Evolutionary conservation across 1,140 invertebrate species (phyloP).

Genomic region (Heliconius hewitsoni): DNA sequence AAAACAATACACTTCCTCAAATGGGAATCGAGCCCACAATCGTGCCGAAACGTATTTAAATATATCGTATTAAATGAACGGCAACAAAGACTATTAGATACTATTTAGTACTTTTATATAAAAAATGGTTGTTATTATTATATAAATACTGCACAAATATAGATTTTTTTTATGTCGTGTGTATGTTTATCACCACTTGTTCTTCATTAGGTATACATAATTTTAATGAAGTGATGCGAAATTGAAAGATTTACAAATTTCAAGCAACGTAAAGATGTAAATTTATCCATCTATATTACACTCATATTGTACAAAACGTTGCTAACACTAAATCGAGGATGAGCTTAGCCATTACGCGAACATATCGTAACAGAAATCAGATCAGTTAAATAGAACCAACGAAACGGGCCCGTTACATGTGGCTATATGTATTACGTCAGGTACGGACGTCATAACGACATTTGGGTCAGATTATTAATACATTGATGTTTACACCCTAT

Average conservation of each 20-base stretch:
- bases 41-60: too few relatives aligned
- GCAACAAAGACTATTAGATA: too few relatives aligned
- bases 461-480: slow-evolving; percentile 71
- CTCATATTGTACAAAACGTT: background rate
- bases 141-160: background rate
- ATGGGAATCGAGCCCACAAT: too few relatives aligned
- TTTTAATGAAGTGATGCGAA: background rate
- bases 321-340: slow-evolving; percentile 9
- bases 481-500: slow-evolving; percentile 67
- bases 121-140: too few relatives aligned
- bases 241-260: background rate
- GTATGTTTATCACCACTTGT: background rate
- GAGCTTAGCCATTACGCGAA: slow-evolving; percentile 22
- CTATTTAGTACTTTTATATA: too few relatives aligned
- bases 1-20: too few relatives aligned
- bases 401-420: slow-evolving; percentile 50
- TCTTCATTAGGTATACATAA: background rate
- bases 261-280: background rate
- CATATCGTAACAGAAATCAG: slow-evolving; percentile 45
- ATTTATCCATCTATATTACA: background rate
- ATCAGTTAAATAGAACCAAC: slow-evolving; percentile 45
- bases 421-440: slow-evolving; percentile 55
- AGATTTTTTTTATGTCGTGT: background rate
- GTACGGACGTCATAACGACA: slow-evolving; percentile 60
- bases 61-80: too few relatives aligned